Base-by-base conservation (phyloP, 1,140 invertebrate genomes). In the Cherax quadricarinatus region DNA sequence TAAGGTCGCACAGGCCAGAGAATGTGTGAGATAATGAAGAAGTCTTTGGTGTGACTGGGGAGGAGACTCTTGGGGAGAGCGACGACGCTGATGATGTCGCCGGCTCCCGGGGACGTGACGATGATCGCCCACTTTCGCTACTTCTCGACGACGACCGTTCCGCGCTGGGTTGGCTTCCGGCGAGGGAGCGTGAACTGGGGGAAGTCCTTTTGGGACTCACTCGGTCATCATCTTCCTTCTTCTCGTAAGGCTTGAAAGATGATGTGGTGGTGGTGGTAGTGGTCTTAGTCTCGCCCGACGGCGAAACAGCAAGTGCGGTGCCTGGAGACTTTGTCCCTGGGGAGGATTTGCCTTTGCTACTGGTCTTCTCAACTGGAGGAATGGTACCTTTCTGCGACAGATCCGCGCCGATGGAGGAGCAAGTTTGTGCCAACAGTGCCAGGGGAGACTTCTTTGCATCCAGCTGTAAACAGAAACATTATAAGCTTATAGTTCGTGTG, bases 361-460 rank as follows among this genome's bases (percentile, higher is more conserved):
- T 48, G 73, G n/a, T 48, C 60, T 91, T 86, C 48, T 86, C 84
- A 6, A 51, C 84, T 3, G 90, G 60, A 82, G 83, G 82, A 41
- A 85, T 86, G 41, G 53, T 53, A 78, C 90, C 90, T 78, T 91
- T 91, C 62, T 86, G 84, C 4, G 90, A 86, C 16, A 87, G 83
- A 49, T 91, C 90, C 10, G 90, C 90, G 57, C 90, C 99, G 93
- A 99, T 99, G 95, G 99, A 99, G 94, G 98, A 99, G 96, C 99
- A 99, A 41, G 99, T 99, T 95, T 99, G 98, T 24, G 98, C 99
- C 95, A 99, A 95, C 84, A 99, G 95, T 21, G 99, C 99, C 94
- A 99, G 95, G 0, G 99, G 99, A 96, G 98, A 99, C 95, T 99
- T 99, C 96, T 99, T 99, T 86, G 98, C 97, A 95, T 99, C 98